Conservation (phyloP, 2,888 invertebrate species). For the Oligia strigilis region DNA sequence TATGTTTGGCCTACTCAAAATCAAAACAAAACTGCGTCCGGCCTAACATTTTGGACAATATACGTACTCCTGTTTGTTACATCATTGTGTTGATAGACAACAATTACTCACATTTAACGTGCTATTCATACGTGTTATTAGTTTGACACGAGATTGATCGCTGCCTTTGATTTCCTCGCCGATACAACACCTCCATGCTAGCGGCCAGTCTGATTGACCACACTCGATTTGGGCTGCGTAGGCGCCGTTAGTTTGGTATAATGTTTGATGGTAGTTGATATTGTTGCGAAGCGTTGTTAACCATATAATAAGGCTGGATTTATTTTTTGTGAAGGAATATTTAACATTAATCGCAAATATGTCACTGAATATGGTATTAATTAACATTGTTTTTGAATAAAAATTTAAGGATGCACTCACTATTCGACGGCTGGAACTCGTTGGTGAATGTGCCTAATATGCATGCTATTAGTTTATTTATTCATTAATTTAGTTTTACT, state of each 20-base stretch:
- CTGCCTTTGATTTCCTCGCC: slow-evolving; percentile 64
- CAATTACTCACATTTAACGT: slow-evolving; percentile 67
- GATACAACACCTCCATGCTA: slow-evolving; percentile 65
- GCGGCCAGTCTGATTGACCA: slow-evolving; percentile 60
- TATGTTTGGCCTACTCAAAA: neutral
- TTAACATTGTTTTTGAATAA: neutral
- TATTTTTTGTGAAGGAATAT: slow-evolving; percentile 6
- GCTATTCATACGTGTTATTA: slow-evolving; percentile 72
- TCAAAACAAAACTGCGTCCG: slow-evolving; percentile 22
- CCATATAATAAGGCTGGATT: slow-evolving; percentile 26
- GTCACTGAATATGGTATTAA: neutral
- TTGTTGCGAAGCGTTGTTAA: slow-evolving; percentile 43
- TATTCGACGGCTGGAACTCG: no score
- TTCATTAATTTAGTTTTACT: no score
- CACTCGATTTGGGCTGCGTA: slow-evolving; percentile 60
- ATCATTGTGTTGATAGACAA: slow-evolving; percentile 62
- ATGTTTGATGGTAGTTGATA: slow-evolving; percentile 44
- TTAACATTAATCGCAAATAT: neutral
- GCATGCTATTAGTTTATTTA: no score
- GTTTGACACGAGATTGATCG: slow-evolving; percentile 73
- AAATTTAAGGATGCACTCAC: neutral
- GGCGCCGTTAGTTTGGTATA: slow-evolving; percentile 58
- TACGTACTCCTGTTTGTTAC: slow-evolving; percentile 57
- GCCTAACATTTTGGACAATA: slow-evolving; percentile 27
- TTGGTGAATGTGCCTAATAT: no score